Percentiles rank a stretch among this genome's conserved stretches.
Evolutionary conservation across 2,797 vertebrate species (phyloP).

Genomic region (Pipistrellus nathusii): DNA sequence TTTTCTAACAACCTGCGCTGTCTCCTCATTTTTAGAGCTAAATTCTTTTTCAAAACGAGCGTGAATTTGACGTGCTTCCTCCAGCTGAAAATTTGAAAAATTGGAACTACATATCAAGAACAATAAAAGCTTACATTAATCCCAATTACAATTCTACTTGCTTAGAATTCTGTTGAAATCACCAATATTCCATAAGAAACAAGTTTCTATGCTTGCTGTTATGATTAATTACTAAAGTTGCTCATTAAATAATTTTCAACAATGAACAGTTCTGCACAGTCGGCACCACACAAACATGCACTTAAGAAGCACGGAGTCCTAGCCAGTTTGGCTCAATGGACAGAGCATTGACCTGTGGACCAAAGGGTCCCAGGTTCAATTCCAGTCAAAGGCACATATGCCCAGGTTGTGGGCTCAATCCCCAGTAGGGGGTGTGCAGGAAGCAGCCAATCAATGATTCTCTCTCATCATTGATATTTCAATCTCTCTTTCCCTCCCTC

Average conservation of each 20-base stretch:
- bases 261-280: too few relatives aligned
- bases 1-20: slow-evolving; percentile 89
- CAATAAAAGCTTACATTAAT: too few relatives aligned
- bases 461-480: not conserved
- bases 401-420: not conserved
- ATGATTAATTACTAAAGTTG: too few relatives aligned
- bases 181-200: not conserved
- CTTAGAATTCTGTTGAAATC: not conserved
- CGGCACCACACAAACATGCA: too few relatives aligned
- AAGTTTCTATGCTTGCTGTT: fast-evolving
- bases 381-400: not conserved
- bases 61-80: slow-evolving; percentile 91
- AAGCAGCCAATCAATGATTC: not conserved
- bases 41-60: slow-evolving; percentile 91
- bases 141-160: too few relatives aligned
- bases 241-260: too few relatives aligned
- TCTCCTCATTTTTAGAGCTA: slow-evolving; percentile 89
- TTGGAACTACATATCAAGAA: not conserved
- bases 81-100: slow-evolving; percentile 87
- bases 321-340: not conserved
- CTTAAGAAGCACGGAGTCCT: too few relatives aligned
- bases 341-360: not conserved
- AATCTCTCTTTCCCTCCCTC: not conserved
- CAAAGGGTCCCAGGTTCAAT: not conserved
- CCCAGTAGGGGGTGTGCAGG: too few relatives aligned